These are phyloP conservation scores for Pseudococcus longispinus DNA, from an alignment of 2,888 invertebrate species.

Conservation along the genomic window DNA sequence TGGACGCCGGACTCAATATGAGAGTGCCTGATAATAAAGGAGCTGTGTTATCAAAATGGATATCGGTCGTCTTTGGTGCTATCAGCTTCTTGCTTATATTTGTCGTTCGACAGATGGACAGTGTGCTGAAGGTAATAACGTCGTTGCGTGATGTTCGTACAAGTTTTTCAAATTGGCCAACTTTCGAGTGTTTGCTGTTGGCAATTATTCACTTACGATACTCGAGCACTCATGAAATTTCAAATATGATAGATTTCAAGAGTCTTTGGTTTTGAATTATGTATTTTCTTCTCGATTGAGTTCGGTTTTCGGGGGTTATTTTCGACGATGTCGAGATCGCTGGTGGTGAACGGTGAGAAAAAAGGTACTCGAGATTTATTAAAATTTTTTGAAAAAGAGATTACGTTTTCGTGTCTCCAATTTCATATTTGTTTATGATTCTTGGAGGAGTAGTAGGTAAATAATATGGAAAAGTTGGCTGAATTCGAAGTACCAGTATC, in stretches of 20 bases:
- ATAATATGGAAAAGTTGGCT: not conserved
- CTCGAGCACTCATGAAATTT: too few relatives aligned
- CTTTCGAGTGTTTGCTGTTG: not conserved
- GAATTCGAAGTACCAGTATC: too few relatives aligned
- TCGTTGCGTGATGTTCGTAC: not conserved
- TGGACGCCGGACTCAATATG: constrained; percentile 75
- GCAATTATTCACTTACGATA: too few relatives aligned
- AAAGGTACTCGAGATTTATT: not conserved
- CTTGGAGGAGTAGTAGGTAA: not conserved
- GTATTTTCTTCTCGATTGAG: too few relatives aligned
- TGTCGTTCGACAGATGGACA: constrained; percentile 84
- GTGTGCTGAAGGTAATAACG: constrained; percentile 75
- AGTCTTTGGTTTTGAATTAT: too few relatives aligned
- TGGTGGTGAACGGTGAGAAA: too few relatives aligned
- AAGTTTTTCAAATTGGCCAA: not conserved
- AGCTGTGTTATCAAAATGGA: constrained; percentile 74
- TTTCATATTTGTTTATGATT: not conserved
- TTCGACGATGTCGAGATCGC: too few relatives aligned
- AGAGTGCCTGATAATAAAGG: constrained; percentile 78
- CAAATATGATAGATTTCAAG: too few relatives aligned
- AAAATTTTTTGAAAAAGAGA: not conserved
- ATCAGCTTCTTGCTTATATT: constrained; percentile 83
- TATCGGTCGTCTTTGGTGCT: constrained; percentile 76
- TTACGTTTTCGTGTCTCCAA: not conserved
- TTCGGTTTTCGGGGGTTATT: too few relatives aligned